Evolutionary conservation across 2,797 vertebrate genomes (phyloP).

Genomic region (Gallirallus australis): DNA sequence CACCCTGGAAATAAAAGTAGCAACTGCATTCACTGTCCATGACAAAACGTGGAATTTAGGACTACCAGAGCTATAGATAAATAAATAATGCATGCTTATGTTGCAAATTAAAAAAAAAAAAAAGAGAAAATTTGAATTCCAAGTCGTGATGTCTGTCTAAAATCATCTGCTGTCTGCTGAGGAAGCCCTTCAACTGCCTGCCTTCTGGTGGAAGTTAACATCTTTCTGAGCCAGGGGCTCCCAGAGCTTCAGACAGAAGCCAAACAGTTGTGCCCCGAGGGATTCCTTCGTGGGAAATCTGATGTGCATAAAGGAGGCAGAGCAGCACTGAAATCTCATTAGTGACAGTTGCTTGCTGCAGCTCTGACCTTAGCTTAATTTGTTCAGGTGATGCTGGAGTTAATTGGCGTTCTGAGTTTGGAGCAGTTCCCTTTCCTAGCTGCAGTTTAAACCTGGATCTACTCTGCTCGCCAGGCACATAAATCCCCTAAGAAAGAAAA

Average conservation of each 20-base stretch:
- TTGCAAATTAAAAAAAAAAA: not conserved
- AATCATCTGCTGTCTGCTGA: not conserved
- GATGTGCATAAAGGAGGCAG: conserved; percentile 4
- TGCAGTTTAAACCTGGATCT: not conserved
- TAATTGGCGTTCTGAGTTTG: not conserved
- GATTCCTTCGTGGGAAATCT: conserved; percentile 4
- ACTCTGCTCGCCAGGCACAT: not conserved
- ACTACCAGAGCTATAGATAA: not conserved
- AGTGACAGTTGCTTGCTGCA: not conserved
- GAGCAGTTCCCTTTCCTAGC: not conserved
- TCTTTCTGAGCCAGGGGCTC: conserved; percentile 6
- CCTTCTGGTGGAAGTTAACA: not conserved
- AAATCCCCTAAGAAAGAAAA: not conserved
- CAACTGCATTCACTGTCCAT: accelerated
- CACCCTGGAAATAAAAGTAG: not conserved
- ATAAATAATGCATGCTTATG: not conserved
- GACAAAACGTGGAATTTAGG: not conserved
- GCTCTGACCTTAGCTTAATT: conserved; percentile 31
- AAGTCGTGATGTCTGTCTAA: not conserved
- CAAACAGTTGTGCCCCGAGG: conserved; percentile 5
- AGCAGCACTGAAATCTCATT: not conserved
- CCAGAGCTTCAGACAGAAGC: conserved; percentile 18
- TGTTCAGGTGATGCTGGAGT: not conserved
- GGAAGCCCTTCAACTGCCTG: not conserved
- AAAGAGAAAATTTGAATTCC: not conserved